Evolutionary conservation across 2,888 invertebrate genomes (phyloP).

Genomic region (Ophioninae sp.): DNA sequence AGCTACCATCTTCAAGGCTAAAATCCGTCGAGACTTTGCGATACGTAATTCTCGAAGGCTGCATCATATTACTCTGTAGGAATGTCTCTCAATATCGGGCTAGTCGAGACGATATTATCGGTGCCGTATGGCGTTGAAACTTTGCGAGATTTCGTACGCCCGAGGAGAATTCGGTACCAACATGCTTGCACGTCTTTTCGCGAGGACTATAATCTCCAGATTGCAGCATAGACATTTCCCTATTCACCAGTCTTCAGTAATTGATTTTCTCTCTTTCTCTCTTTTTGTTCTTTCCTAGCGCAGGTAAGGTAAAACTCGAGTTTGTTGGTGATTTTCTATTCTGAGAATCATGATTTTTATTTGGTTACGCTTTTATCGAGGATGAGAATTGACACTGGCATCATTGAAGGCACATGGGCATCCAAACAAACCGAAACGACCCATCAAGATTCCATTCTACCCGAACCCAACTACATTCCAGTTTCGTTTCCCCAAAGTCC

Average conservation of each 20-base stretch:
- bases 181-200: conserved; percentile 28
- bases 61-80: conserved; percentile 76
- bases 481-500: too few species aligned
- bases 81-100: conserved; percentile 61
- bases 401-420: too few species aligned
- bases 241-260: not conserved
- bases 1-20: not conserved
- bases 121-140: conserved; percentile 67
- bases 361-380: too few species aligned
- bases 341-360: too few species aligned
- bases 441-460: too few species aligned
- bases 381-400: too few species aligned
- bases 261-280: conserved; percentile 5
- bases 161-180: conserved; percentile 35
- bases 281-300: not conserved
- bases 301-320: not conserved
- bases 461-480: too few species aligned
- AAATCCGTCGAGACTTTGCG: conserved; percentile 15
- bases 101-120: conserved; percentile 68
- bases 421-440: too few species aligned
- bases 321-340: not conserved
- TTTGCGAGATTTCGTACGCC: conserved; percentile 30
- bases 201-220: conserved; percentile 30
- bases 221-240: conserved; percentile 33
- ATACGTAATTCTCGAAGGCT: conserved; percentile 16